These are phyloP conservation scores for Oligia fasciuncula DNA, from an alignment of 2,888 invertebrate genomes.

Conservation along the genomic window DNA sequence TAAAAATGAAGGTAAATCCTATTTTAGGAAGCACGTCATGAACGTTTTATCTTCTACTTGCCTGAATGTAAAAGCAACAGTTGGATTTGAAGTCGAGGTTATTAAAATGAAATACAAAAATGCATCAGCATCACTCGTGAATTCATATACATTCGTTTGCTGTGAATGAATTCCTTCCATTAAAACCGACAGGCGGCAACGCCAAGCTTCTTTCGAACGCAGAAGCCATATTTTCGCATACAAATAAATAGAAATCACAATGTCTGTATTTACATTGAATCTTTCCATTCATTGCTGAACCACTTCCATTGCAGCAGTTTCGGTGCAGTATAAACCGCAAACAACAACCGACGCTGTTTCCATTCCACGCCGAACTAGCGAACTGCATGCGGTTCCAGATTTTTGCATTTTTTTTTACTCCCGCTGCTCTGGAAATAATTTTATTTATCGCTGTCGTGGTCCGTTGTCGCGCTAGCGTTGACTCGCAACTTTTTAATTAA, in stretches of 20 bases:
- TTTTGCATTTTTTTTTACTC: constrained; percentile 65
- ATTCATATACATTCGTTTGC: background rate
- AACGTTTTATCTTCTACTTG: background rate
- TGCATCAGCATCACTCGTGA: background rate
- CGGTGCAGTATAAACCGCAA: constrained; percentile 69
- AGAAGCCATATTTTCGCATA: constrained; percentile 51
- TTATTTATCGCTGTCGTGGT: constrained; percentile 84
- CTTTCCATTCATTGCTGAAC: constrained; percentile 57
- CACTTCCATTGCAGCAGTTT: constrained; percentile 61
- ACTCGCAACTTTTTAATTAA: constrained; percentile 85
- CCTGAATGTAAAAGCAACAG: background rate
- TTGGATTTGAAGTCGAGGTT: background rate
- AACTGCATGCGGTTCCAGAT: constrained; percentile 65
- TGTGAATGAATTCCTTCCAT: background rate
- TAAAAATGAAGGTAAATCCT: background rate
- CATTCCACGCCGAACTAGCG: constrained; percentile 68
- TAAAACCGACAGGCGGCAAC: constrained; percentile 13
- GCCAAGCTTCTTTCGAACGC: constrained; percentile 14
- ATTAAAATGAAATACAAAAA: background rate
- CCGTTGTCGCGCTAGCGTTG: constrained; percentile 75
- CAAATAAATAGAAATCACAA: constrained; percentile 59
- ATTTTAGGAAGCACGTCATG: background rate
- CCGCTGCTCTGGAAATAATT: constrained; percentile 78
- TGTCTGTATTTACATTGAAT: constrained; percentile 62
- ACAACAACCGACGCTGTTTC: constrained; percentile 67